A percentile compares a stretch with the other conserved stretches of the same genome.
phyloP scores from a whole-genome alignment of 2,113 vertebrate species.

The Leucoraja erinaceus region DNA sequence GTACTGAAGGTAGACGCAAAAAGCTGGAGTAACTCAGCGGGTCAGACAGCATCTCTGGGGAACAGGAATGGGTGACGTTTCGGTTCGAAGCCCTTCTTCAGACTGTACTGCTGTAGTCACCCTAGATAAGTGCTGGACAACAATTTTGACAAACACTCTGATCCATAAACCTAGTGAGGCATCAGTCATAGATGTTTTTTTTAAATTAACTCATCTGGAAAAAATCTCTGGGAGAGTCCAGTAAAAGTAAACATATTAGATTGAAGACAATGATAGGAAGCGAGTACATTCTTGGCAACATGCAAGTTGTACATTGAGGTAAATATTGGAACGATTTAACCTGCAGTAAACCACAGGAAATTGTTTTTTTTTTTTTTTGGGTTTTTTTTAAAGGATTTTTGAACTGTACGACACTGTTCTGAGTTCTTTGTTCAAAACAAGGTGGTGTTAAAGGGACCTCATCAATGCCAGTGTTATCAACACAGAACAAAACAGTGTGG shows the following conservation, averaged over 20 bases:
- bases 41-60: too few relatives aligned
- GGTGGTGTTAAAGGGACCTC: background rate
- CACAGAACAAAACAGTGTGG: background rate
- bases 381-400: background rate
- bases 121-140: background rate
- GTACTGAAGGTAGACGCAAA: too few relatives aligned
- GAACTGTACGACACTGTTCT: too few relatives aligned
- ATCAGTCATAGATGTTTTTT: background rate
- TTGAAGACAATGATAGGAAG: constrained; percentile 31
- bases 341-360: constrained; percentile 6
- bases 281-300: constrained; percentile 22
- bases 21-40: too few relatives aligned
- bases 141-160: background rate
- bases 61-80: too few relatives aligned
- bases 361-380: too few relatives aligned
- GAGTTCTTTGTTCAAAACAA: background rate
- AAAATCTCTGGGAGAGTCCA: background rate
- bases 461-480: too few relatives aligned
- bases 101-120: background rate
- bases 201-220: constrained; percentile 6
- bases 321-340: background rate
- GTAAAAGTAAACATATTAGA: constrained; percentile 14
- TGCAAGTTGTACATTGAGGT: background rate
- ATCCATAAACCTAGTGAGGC: background rate
- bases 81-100: too few relatives aligned